phyloP scores from a whole-genome alignment of 2,888 invertebrate species.

The Campaea margaritaria region DNA sequence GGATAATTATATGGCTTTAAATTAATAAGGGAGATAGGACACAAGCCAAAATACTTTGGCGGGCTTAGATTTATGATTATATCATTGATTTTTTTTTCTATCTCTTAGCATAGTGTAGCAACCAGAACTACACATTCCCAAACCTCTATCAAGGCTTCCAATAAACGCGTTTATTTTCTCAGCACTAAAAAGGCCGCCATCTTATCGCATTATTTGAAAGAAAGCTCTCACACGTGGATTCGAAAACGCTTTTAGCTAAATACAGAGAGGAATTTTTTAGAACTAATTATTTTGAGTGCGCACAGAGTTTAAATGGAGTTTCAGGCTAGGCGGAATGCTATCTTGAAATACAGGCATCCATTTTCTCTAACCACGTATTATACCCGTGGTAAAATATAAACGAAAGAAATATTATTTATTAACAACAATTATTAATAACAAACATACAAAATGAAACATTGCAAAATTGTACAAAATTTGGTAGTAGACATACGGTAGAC shows the following conservation, averaged over 20 bases:
- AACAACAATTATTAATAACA: no score
- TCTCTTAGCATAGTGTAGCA: slow-evolving; percentile 1
- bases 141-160: slow-evolving; percentile 16
- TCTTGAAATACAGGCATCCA: no score
- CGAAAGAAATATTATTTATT: no score
- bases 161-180: slow-evolving; percentile 25
- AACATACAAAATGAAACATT: no score
- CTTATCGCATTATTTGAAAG: slow-evolving; percentile 15
- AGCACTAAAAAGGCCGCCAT: slow-evolving; percentile 23
- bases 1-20: no score
- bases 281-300: slow-evolving; percentile 28
- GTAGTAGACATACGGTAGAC: no score
- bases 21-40: no score
- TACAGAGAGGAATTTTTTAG: slow-evolving; percentile 33
- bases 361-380: no score
- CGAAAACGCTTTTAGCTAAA: slow-evolving; percentile 40
- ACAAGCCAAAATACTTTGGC: no score
- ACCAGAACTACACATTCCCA: not conserved
- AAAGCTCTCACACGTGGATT: slow-evolving; percentile 31
- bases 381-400: no score
- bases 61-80: no score
- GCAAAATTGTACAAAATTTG: no score
- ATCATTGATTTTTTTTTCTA: not conserved
- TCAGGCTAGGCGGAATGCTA: not conserved
- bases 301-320: not conserved